Evolutionary conservation across 2,113 vertebrate genomes (phyloP).

Genomic region (Condylura cristata): DNA sequence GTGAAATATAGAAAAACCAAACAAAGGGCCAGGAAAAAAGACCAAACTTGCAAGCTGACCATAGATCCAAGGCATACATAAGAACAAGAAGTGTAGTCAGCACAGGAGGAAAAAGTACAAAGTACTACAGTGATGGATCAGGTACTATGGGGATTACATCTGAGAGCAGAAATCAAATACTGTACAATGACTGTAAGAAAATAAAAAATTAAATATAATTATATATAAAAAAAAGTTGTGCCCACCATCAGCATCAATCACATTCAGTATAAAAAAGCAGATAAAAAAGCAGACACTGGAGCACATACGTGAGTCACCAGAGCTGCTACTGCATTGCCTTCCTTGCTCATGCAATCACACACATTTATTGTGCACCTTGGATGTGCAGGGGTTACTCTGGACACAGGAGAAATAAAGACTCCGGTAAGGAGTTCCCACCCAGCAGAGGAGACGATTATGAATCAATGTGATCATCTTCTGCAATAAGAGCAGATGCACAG

Average conservation of each 20-base stretch:
- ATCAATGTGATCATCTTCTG: neutral
- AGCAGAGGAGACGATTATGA: neutral
- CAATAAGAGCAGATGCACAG: neutral
- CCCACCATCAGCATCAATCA: neutral
- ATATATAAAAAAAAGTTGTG: neutral
- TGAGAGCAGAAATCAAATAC: too few relatives aligned
- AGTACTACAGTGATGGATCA: too few relatives aligned
- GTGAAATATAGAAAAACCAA: too few relatives aligned
- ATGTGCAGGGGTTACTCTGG: neutral
- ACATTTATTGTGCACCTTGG: neutral
- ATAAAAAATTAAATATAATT: too few relatives aligned
- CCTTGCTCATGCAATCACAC: neutral
- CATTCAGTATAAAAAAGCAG: neutral
- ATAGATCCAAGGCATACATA: too few relatives aligned
- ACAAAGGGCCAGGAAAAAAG: too few relatives aligned
- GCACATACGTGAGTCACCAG: neutral
- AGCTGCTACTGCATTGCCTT: accelerated
- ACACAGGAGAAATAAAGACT: neutral
- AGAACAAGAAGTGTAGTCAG: too few relatives aligned
- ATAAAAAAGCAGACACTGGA: neutral
- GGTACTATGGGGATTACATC: too few relatives aligned
- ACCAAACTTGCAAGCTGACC: too few relatives aligned
- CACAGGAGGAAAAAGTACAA: too few relatives aligned
- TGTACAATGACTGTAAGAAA: too few relatives aligned
- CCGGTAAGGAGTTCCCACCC: neutral